phyloP scores from a whole-genome alignment of 2,888 invertebrate species.

The Meiosimyza platycephala region DNA sequence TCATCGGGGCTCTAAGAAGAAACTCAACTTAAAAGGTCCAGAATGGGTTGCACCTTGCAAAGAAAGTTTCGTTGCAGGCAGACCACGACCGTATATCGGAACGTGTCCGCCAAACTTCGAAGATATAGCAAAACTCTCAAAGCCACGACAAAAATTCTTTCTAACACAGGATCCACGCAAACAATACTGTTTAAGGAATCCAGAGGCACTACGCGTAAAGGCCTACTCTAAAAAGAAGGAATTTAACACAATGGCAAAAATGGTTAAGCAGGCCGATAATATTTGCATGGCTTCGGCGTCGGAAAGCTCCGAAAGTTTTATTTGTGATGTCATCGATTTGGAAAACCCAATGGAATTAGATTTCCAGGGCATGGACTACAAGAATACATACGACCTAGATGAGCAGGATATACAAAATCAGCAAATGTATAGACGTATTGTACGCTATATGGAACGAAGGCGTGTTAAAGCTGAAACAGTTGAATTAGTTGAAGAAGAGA shows the following conservation, averaged over 20 bases:
- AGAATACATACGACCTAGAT: constrained; percentile 59
- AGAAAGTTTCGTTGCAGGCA: constrained; percentile 55
- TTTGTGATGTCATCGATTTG: constrained; percentile 62
- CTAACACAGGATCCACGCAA: constrained; percentile 63
- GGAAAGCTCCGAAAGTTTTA: constrained; percentile 53
- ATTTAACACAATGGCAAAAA: constrained; percentile 51
- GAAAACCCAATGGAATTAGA: constrained; percentile 63
- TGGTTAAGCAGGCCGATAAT: constrained; percentile 61
- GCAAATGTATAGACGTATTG: constrained; percentile 56
- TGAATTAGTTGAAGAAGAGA: constrained; percentile 50
- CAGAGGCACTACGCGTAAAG: constrained; percentile 53
- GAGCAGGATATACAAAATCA: constrained; percentile 62
- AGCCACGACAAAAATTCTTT: constrained; percentile 56
- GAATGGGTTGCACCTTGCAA: constrained; percentile 55
- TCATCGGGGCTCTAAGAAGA: constrained; percentile 49
- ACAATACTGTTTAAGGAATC: constrained; percentile 59
- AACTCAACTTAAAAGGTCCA: constrained; percentile 45
- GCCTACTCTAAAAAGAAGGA: constrained; percentile 48
- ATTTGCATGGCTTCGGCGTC: constrained; percentile 54
- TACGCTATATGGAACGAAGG: constrained; percentile 58
- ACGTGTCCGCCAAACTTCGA: constrained; percentile 53
- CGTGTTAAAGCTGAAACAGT: constrained; percentile 49
- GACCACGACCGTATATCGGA: constrained; percentile 54
- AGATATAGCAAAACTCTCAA: constrained; percentile 51
- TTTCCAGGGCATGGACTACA: constrained; percentile 64